Base-by-base conservation (phyloP, 2,113 vertebrate genomes). In the Mustela nigripes region DNA sequence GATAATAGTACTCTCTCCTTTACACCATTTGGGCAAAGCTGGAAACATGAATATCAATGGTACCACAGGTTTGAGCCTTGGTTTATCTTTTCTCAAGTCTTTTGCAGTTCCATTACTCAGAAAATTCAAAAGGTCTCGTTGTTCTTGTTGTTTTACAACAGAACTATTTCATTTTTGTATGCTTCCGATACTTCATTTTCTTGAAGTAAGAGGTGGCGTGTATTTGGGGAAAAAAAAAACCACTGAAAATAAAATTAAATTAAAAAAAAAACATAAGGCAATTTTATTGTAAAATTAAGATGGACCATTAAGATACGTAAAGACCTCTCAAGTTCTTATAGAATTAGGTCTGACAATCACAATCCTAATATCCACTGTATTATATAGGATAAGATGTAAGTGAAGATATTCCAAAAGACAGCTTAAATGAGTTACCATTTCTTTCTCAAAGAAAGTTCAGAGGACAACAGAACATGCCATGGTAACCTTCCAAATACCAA, bases 281-380 rank as follows among this genome's bases (percentile, higher is more conserved):
- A 89, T 80, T 92, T 60, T 73, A 33, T 36, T 60, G 11, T 26
- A 78, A 95, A 91, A 79, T 69, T 82, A 71, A 91, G 39, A 84
- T 33, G 11, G 80, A 33, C 48, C 56, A 0, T 91, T 69, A 63
- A 81, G 39, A 63, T 48, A 42, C 78, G 42, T 24, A 16, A 91
- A 39, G 73, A 65, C 33, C 2, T 71, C 7, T 81, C 11, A 45
- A 60, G 11, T 22, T 26, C 9, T 42, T 65, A 18, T 16, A 63
- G 50, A 97, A 83, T 42, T 16, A 83, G 16, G 3, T 36, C 45
- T 89, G 45, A 33, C 21, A 76, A 90, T 5, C 19, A 60, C 28
- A 11, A 18, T 78, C 4, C 42, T 79, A 93, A 45, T 11, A 85
- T 3, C 7, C 19, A 15, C 5, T 26, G 7, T 73, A 19, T 31